Conservation (phyloP, 2,113 vertebrate species). For the Neodontobutis hainanensis region DNA sequence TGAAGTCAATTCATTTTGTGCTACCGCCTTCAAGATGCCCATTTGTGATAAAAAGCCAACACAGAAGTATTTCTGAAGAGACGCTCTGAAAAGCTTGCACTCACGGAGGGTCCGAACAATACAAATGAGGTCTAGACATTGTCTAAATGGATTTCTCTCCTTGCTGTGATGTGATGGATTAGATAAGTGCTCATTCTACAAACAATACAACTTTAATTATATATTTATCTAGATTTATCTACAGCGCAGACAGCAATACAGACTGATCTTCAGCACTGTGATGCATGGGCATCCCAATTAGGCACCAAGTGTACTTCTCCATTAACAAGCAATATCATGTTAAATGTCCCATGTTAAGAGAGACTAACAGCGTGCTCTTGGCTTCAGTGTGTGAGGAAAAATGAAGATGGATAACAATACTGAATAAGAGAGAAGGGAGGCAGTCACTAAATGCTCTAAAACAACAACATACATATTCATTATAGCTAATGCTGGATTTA, state of each 20-base stretch:
- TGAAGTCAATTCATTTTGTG: slow-evolving; percentile 1
- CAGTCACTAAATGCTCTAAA: not conserved
- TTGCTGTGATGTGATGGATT: slow-evolving; percentile 20
- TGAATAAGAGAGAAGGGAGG: slow-evolving; percentile 3
- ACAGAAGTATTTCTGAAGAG: slow-evolving; percentile 21
- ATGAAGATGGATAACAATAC: slow-evolving; percentile 17
- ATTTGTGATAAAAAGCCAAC: slow-evolving; percentile 36
- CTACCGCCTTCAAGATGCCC: slow-evolving; percentile 15
- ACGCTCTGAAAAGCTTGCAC: slow-evolving; percentile 7
- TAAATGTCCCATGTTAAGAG: slow-evolving; percentile 15
- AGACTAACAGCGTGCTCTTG: slow-evolving; percentile 10
- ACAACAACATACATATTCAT: not conserved
- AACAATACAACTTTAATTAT: slow-evolving; percentile 28
- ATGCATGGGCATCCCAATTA: slow-evolving; percentile 14
- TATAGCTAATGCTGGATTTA: not conserved
- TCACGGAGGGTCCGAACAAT: slow-evolving; percentile 25
- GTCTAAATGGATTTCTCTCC: slow-evolving; percentile 28
- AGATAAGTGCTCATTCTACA: slow-evolving; percentile 17
- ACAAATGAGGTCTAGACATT: slow-evolving; percentile 25
- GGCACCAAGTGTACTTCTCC: not conserved
- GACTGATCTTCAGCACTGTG: slow-evolving; percentile 5
- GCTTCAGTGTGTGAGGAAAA: slow-evolving; percentile 11
- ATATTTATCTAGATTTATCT: slow-evolving; percentile 26
- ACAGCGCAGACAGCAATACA: slow-evolving; percentile 19
- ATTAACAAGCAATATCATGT: slow-evolving; percentile 20